phyloP scores from a whole-genome alignment of 2,113 vertebrate species.

The Pachyramphus minor region DNA sequence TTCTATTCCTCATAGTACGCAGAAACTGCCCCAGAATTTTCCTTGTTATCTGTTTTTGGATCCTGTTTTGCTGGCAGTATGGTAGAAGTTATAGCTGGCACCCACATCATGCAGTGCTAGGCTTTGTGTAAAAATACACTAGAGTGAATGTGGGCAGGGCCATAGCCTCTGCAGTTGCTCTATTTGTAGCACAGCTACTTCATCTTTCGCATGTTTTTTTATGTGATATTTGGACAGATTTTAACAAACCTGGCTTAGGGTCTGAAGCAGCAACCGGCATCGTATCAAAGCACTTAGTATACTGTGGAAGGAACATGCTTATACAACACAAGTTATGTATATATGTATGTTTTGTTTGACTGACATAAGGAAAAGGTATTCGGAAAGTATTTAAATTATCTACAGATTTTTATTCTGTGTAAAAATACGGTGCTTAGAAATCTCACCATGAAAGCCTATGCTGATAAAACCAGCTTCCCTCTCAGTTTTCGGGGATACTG shows the following conservation, averaged over 20 bases:
- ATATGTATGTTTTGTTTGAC: not conserved
- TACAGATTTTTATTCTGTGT: not conserved
- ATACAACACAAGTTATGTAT: not conserved
- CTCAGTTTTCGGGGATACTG: not conserved
- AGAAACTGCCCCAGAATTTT: slow-evolving; percentile 6
- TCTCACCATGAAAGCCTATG: not conserved
- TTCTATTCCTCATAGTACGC: not conserved
- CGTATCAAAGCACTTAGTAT: not conserved
- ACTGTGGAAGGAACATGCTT: not conserved
- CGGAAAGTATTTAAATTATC: not conserved
- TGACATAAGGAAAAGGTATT: not conserved
- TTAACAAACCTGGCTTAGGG: not conserved
- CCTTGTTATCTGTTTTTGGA: slow-evolving; percentile 15
- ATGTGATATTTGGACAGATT: not conserved
- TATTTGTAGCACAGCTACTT: slow-evolving; percentile 45
- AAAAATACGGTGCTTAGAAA: not conserved
- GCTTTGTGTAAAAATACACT: slow-evolving; percentile 43
- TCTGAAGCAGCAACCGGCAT: not conserved
- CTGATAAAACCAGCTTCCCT: not conserved
- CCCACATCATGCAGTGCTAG: slow-evolving; percentile 1
- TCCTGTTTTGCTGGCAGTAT: not conserved
- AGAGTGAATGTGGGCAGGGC: not conserved
- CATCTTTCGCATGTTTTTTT: not conserved
- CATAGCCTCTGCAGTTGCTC: slow-evolving; percentile 29
- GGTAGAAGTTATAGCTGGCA: slow-evolving; percentile 26